Conservation (phyloP, 2,797 vertebrate genomes). For the Chelidonichthys spinosus region DNA sequence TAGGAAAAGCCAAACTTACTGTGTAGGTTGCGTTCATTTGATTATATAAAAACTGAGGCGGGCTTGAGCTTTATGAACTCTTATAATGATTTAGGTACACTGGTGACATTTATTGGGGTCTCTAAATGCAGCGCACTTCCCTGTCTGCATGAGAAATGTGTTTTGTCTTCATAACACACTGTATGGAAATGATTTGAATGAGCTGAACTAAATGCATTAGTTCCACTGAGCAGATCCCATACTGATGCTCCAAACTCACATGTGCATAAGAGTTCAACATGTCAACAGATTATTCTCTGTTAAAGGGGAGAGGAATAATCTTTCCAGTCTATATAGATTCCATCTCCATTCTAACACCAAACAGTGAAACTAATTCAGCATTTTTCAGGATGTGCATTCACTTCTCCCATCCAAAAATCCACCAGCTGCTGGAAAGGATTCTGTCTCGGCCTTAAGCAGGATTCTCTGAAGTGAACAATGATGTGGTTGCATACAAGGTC, state of each 20-base stretch:
- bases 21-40: neutral
- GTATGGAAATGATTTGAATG: slow-evolving; percentile 77
- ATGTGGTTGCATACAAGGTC: no score
- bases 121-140: slow-evolving; percentile 47
- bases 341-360: slow-evolving; percentile 17
- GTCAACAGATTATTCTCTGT: slow-evolving; percentile 49
- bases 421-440: slow-evolving; percentile 13
- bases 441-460: slow-evolving; percentile 4
- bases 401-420: slow-evolving; percentile 14
- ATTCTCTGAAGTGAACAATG: neutral
- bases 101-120: slow-evolving; percentile 40
- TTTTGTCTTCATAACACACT: slow-evolving; percentile 60
- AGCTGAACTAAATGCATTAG: slow-evolving; percentile 73
- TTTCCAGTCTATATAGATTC: slow-evolving; percentile 35
- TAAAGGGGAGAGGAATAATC: slow-evolving; percentile 25
- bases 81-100: slow-evolving; percentile 32
- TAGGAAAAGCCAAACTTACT: neutral
- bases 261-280: slow-evolving; percentile 76
- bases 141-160: slow-evolving; percentile 48
- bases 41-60: neutral
- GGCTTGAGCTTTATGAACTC: neutral
- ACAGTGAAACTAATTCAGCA: slow-evolving; percentile 26
- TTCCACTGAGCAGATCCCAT: slow-evolving; percentile 70
- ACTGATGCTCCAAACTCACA: slow-evolving; percentile 58
- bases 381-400: slow-evolving; percentile 14